Percentiles rank a stretch among this genome's conserved stretches.
phyloP scores from a whole-genome alignment of 2,113 vertebrate species.

The Semnornis frantzii region DNA sequence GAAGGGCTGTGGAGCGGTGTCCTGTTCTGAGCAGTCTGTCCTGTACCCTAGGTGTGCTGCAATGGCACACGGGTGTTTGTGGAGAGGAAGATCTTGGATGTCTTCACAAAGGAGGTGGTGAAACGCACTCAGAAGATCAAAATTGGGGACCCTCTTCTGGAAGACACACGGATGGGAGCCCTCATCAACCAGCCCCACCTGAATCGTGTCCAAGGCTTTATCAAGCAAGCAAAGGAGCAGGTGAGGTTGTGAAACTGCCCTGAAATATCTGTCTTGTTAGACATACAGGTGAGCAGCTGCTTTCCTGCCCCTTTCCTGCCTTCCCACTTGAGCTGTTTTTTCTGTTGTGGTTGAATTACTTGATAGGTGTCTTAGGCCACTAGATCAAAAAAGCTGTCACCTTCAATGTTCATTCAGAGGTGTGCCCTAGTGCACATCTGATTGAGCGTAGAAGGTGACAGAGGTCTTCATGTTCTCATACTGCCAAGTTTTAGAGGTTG shows the following conservation, averaged over 20 bases:
- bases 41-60: conserved; percentile 86
- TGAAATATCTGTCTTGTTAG: neutral
- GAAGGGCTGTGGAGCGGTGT: neutral
- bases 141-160: conserved; percentile 89
- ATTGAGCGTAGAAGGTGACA: neutral
- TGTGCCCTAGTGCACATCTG: neutral
- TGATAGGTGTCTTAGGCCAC: neutral
- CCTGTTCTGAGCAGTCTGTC: neutral
- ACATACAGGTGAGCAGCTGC: neutral
- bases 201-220: conserved; percentile 87
- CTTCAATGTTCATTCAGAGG: too few relatives aligned
- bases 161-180: conserved; percentile 90
- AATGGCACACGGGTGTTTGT: conserved; percentile 95
- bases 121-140: conserved; percentile 87
- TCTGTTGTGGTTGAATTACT: neutral
- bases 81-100: conserved; percentile 85
- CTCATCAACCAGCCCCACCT: conserved; percentile 90
- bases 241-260: conserved; percentile 62
- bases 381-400: too few relatives aligned
- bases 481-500: neutral
- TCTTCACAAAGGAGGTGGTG: conserved; percentile 89
- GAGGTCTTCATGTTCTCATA: neutral
- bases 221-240: conserved; percentile 87
- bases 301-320: neutral
- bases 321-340: neutral